A percentile compares a stretch with the other conserved stretches of the same genome.
Evolutionary conservation across 2,797 vertebrate genomes (phyloP).

Genomic region (Corythornis leucogaster): DNA sequence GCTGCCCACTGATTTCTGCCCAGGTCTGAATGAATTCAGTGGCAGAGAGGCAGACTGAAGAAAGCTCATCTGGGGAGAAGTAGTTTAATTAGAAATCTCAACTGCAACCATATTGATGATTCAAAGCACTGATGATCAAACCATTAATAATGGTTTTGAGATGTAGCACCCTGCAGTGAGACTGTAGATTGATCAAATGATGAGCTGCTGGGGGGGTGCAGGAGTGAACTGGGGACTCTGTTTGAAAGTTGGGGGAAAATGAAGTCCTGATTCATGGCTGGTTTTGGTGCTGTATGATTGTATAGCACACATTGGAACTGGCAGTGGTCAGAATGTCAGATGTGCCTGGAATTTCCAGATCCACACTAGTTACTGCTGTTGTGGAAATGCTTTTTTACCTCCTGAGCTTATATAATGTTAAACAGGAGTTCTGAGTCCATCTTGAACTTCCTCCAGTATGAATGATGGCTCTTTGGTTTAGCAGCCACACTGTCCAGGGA

Average conservation of each 20-base stretch:
- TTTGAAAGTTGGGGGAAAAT: background rate
- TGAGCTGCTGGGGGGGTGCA: background rate
- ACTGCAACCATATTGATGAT: background rate
- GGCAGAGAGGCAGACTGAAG: background rate
- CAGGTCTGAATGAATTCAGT: background rate
- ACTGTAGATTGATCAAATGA: background rate
- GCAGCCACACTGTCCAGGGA: background rate
- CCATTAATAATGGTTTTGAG: background rate
- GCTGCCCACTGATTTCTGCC: background rate
- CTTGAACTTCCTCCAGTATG: background rate
- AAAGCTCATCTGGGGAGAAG: background rate
- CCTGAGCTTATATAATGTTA: background rate
- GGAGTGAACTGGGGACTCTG: background rate
- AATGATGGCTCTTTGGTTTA: background rate
- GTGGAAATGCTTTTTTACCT: background rate
- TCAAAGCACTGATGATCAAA: background rate
- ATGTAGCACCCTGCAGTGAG: background rate
- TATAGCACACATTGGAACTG: accelerated
- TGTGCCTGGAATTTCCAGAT: background rate
- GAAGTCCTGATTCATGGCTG: background rate
- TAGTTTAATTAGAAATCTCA: background rate
- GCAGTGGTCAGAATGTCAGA: background rate
- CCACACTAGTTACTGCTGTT: background rate
- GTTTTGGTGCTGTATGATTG: background rate
- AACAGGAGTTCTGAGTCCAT: background rate